A percentile compares a stretch with the other conserved stretches of the same genome.
phyloP scores from a whole-genome alignment of 2,797 vertebrate species.

The Tolypeutes matacus region DNA sequence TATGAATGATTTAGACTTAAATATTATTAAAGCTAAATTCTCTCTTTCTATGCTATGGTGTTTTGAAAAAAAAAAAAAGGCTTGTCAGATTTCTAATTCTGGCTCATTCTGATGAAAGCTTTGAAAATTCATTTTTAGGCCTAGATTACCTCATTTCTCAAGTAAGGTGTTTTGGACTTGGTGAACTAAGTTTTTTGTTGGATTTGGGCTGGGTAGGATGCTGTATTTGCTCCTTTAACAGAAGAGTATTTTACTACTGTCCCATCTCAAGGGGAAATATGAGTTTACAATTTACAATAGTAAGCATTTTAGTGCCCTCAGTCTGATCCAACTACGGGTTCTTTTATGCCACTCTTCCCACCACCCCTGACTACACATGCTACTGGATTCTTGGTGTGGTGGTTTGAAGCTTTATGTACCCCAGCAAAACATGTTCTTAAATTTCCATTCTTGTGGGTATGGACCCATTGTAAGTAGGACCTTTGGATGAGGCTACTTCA shows the following conservation, averaged over 20 bases:
- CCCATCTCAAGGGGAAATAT: not conserved
- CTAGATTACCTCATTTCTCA: not conserved
- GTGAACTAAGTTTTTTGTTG: not conserved
- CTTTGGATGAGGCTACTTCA: too few species aligned
- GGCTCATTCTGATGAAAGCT: not conserved
- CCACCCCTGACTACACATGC: not conserved
- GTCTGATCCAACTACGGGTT: not conserved
- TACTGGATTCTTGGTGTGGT: not conserved
- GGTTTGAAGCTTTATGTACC: too few species aligned
- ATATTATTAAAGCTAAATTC: constrained; percentile 46
- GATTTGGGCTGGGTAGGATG: not conserved
- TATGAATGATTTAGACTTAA: constrained; percentile 63
- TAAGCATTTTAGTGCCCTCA: not conserved
- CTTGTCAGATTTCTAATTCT: not conserved
- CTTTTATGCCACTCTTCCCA: not conserved
- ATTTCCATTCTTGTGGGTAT: too few species aligned
- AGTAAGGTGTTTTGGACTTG: not conserved
- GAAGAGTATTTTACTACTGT: not conserved
- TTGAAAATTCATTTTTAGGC: not conserved
- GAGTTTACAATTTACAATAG: not conserved
- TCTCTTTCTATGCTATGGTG: not conserved
- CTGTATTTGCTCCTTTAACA: not conserved
- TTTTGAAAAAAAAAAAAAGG: not conserved
- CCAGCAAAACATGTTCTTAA: too few species aligned
- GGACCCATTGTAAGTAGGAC: too few species aligned